Percentiles rank a stretch among this genome's conserved stretches.
phyloP scores from a whole-genome alignment of 2,797 vertebrate genomes.

The Urophycis tenuis region DNA sequence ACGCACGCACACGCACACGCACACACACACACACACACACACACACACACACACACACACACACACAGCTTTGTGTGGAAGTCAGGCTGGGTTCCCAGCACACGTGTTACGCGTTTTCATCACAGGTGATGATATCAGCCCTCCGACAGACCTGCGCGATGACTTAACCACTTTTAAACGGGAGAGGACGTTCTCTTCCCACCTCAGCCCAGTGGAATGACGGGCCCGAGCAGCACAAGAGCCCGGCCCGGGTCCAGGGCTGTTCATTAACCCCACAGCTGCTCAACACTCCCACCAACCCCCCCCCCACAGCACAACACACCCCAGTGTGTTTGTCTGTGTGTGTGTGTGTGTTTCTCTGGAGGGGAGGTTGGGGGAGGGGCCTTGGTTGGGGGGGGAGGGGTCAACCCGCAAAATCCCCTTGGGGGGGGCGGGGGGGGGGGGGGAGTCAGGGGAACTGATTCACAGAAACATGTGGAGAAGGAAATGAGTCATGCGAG shows the following conservation, averaged over 20 bases:
- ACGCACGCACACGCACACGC: background rate
- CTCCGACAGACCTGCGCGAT: background rate
- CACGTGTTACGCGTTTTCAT: background rate
- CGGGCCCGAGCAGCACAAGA: background rate
- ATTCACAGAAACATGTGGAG: constrained; percentile 97
- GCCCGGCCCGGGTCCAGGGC: background rate
- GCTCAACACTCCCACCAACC: background rate
- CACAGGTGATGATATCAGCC: background rate
- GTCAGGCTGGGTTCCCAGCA: background rate
- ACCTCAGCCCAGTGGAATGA: background rate
- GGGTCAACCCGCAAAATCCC: constrained; percentile 18
- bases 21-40: background rate
- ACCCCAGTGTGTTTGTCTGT: background rate
- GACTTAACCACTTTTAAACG: background rate
- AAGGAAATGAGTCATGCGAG: constrained; percentile 95
- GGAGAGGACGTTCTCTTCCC: background rate
- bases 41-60: too few relatives aligned
- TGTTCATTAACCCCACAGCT: background rate
- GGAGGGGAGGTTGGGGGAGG: constrained; percentile 55
- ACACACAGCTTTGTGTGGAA: background rate
- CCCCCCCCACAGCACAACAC: background rate
- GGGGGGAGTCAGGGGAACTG: constrained; percentile 80
- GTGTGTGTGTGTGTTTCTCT: constrained; percentile 36
- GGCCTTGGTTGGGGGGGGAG: constrained; percentile 5
- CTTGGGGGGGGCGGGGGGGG: constrained; percentile 17